Percentiles rank a stretch among this genome's conserved stretches.
Conservation (phyloP, 35 echinoderm and acorn worm species). For the Acanthaster planci region DNA sequence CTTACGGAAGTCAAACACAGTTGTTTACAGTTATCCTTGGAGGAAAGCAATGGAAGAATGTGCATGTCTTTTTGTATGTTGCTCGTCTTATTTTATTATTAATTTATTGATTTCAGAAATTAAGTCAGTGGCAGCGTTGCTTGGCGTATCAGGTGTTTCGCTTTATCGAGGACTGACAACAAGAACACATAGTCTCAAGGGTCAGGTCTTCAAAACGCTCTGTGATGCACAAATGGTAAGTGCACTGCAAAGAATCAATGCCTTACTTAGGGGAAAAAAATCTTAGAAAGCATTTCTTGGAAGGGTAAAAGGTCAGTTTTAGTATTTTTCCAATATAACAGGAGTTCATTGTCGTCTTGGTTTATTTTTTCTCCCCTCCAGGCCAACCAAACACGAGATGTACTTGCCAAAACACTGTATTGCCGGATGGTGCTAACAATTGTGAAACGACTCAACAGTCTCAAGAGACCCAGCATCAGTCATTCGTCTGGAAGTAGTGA, state of each 20-base stretch:
- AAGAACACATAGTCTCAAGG: slow-evolving; percentile 85
- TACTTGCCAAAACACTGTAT: slow-evolving; percentile 89
- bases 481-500: slow-evolving; percentile 54
- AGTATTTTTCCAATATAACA: too few species aligned
- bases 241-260: neutral
- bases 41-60: too few species aligned
- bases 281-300: too few species aligned
- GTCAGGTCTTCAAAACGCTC: slow-evolving; percentile 84
- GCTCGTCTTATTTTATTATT: neutral
- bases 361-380: slow-evolving; percentile 35
- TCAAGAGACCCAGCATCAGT: slow-evolving; percentile 51
- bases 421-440: slow-evolving; percentile 82
- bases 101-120: slow-evolving; percentile 71
- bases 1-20: too few species aligned
- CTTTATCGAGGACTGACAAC: slow-evolving; percentile 93
- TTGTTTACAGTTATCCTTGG: too few species aligned
- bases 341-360: too few species aligned
- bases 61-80: neutral
- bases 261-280: too few species aligned
- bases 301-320: too few species aligned
- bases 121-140: slow-evolving; percentile 86
- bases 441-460: slow-evolving; percentile 74
- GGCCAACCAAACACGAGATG: slow-evolving; percentile 81
- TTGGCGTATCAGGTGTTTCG: slow-evolving; percentile 90
- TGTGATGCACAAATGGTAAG: slow-evolving; percentile 90